Evolutionary conservation across 2,888 invertebrate genomes (phyloP), one percentile per base, ranked within the genome.

Genomic region (Phalera bucephala): DNA sequence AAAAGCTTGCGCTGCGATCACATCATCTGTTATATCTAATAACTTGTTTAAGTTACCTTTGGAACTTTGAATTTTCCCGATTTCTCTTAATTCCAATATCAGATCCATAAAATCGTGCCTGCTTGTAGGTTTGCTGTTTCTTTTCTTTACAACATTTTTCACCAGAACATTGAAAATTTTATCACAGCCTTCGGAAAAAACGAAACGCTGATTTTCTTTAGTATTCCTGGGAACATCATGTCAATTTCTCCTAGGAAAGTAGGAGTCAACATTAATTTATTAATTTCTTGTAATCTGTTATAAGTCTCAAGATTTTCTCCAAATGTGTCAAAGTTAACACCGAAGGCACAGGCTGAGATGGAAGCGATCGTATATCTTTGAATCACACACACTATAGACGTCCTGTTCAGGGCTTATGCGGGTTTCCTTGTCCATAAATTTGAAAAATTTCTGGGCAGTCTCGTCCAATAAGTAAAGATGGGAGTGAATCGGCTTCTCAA

Each of bases 1-100:
- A 22, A 76, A 65, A 1, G 70, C 65, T 34, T 78, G 75, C 3
- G 73, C 65, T 3, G 64, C 59, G 15, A 73, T 64, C 2, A 67
- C 33, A 9, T 57, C 57, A 7, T 72, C 62, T 0, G 23, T n/a
- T 4, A 33, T 25, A 2, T 28, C 28, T 9, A 28, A 13, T 5
- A 9, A 14, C 28, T 9, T 1, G 15, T 9, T 7, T 12, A 40
- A 25, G 4, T 25, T 12, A 12, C 25, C 25, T n/a, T n/a, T n/a
- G n/a, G 5, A 25, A 25, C 25, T 25, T 25, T 25, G 10, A 10
- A 60, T 8, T 9, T 43, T 31, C 6, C 46, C 44, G 28, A 50
- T 22, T 14, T 52, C 39, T 33, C 33, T 54, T 17, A 69, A 11
- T 31, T 54, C 60, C 25, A 64, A 43, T 15, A 72, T 54, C 21